Base-by-base conservation (phyloP, 2,888 invertebrate species). In the Melanchra persicariae region DNA sequence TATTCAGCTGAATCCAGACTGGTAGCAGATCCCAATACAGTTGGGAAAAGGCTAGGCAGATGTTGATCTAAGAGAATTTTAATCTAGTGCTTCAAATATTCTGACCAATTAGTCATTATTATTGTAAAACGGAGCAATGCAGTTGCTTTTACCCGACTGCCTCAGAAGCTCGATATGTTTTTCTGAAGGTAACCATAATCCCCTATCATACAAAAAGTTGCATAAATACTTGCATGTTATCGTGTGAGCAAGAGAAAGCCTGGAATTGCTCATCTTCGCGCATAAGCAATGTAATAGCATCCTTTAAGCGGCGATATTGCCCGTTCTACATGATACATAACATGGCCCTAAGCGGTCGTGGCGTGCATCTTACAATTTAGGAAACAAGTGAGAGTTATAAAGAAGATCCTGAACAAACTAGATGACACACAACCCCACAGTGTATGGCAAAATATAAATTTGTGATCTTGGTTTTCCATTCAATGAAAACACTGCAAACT, bases 261-360 rank as follows among this genome's bases (percentile, higher is more conserved):
- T 45, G 54, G 54, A 77, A 78, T 70, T 66, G 62, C 82, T 82
- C 71, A 77, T 77, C 15, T 77, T 70, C 71, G 17, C 49, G 54
- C 71, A 77, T 77, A 77, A 77, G 54, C 71, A 70, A 70, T 65
- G 62, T 78, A 77, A 82, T 78, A 65, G 82, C 45, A 55, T 77
- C 71, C 62, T 82, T 70, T 59, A 70, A 54, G 51, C 64, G 52
- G 78, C 54, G 64, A 70, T 82, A 82, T 78, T 77, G 62, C 78
- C 51, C 54, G 71, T 62, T 82, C 62, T 66, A 54, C 65, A 59
- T 78, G 78, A 82, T 70, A 77, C 71, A 78, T 70, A 15, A 77
- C 71, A 78, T 70, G 19, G 71, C 47, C 47, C 9, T 57, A 59
- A 62, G 70, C 70, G 61, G 45, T 70, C 58, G n/a, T 40, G 57